These are phyloP conservation scores for Balearica regulorum DNA, from an alignment of 2,797 vertebrate genomes.

Conservation along the genomic window DNA sequence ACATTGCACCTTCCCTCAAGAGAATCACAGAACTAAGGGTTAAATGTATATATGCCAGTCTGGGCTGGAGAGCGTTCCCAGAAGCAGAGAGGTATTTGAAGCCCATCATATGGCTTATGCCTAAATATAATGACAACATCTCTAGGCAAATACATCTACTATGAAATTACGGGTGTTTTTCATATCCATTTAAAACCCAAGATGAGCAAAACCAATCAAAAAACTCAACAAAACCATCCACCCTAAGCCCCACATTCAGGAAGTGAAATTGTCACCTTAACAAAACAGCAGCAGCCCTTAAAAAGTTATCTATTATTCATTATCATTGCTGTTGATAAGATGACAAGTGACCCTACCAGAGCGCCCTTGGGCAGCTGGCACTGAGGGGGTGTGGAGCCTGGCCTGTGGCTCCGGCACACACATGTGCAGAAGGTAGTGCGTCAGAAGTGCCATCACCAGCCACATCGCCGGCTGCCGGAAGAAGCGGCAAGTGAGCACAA, in stretches of 20 bases:
- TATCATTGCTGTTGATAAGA: background rate
- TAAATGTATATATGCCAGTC: background rate
- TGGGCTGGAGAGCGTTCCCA: background rate
- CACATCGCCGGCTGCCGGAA: background rate
- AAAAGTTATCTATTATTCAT: background rate
- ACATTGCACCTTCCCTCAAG: background rate
- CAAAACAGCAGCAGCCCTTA: background rate
- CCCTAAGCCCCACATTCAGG: background rate
- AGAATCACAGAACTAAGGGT: background rate
- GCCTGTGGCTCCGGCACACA: accelerated
- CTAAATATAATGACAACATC: background rate
- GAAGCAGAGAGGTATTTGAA: background rate
- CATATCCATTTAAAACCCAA: background rate
- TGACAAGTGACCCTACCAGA: background rate
- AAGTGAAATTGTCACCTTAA: background rate
- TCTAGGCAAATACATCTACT: background rate
- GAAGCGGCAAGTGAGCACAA: background rate
- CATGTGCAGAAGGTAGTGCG: accelerated
- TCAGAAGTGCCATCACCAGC: accelerated
- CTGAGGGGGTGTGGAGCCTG: accelerated
- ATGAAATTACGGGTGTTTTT: background rate
- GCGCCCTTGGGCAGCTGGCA: background rate
- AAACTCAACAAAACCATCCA: background rate
- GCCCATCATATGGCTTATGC: accelerated
- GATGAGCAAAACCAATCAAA: background rate